Conservation (phyloP, 2,113 vertebrate genomes). For the Aramus guarauna region DNA sequence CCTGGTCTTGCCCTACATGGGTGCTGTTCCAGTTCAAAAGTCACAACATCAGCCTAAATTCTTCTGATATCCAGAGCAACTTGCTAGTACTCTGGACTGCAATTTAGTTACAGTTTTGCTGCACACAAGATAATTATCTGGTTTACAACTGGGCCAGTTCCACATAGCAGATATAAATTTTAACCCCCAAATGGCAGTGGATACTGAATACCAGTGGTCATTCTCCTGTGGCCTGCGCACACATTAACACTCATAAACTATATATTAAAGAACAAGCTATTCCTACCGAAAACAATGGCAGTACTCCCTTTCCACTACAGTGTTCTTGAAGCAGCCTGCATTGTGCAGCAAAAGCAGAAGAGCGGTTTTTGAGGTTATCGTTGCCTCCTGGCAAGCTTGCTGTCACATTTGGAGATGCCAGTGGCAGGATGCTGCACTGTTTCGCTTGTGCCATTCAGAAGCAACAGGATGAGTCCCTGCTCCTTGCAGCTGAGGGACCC, state of each 20-base stretch:
- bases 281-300: neutral
- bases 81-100: neutral
- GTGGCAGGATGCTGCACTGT: neutral
- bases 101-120: neutral
- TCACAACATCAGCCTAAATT: neutral
- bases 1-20: neutral
- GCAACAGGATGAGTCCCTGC: neutral
- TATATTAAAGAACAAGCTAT: neutral
- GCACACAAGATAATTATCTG: neutral
- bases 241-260: neutral
- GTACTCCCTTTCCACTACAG: neutral
- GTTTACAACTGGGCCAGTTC: neutral
- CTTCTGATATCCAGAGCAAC: neutral
- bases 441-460: neutral
- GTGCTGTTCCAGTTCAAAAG: neutral
- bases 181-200: neutral
- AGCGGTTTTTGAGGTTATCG: neutral
- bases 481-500: neutral
- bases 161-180: neutral
- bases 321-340: neutral
- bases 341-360: neutral
- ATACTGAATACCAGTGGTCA: neutral
- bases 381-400: neutral
- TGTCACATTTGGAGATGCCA: neutral
- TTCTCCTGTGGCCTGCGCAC: neutral